A percentile compares a stretch with the other conserved stretches of the same genome.
Conservation (phyloP, 1,140 invertebrate species). For the Papilio polyxenes region DNA sequence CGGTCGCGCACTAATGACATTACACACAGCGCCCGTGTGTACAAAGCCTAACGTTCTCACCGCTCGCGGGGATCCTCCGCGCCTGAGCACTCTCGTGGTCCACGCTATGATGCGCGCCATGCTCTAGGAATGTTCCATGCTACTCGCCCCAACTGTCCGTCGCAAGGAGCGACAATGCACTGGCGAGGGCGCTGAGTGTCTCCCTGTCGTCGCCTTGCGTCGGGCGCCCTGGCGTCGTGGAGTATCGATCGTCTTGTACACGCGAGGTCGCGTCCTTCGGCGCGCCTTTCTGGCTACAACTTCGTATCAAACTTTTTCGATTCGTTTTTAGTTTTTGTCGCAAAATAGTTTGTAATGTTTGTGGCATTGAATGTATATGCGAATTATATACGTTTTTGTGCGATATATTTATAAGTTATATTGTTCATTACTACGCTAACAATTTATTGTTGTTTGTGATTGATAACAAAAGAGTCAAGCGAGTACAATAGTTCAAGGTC, state of each 20-base stretch:
- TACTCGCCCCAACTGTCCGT: constrained; percentile 55
- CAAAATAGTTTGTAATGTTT: background rate
- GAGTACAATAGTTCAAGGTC: constrained; percentile 24
- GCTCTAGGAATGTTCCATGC: constrained; percentile 44
- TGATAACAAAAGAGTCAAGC: background rate
- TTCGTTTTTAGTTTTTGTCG: constrained; percentile 1
- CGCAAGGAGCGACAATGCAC: constrained; percentile 57
- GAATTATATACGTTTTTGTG: background rate
- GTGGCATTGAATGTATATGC: background rate
- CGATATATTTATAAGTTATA: background rate
- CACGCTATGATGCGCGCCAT: constrained; percentile 63
- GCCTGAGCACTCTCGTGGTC: constrained; percentile 69
- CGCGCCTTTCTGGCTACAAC: constrained; percentile 71
- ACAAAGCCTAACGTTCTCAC: constrained; percentile 53
- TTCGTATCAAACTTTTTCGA: constrained; percentile 31
- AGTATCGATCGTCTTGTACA: constrained; percentile 71
- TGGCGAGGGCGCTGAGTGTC: constrained; percentile 58
- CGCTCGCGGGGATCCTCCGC: constrained; percentile 75
- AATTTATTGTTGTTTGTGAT: constrained; percentile 8
- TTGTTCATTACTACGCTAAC: background rate
- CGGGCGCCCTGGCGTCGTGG: constrained; percentile 48
- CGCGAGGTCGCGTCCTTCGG: constrained; percentile 78
- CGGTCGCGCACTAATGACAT: constrained; percentile 3
- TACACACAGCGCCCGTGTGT: background rate
- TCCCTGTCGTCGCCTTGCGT: constrained; percentile 50